Conservation (phyloP, 2,888 invertebrate genomes). For the Ariolimax columbianus region DNA sequence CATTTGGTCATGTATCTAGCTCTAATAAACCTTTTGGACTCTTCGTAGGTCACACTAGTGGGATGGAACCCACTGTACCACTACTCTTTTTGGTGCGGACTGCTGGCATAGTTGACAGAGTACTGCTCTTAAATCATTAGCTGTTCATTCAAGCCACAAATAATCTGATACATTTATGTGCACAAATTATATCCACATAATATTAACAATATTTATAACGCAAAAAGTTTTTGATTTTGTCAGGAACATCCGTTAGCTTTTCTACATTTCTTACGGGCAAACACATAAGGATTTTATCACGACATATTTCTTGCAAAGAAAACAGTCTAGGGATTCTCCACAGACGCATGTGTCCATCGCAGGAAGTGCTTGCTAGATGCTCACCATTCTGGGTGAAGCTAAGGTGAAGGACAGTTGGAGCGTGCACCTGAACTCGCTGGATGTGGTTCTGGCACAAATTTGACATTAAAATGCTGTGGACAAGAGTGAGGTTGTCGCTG, state of each 20-base stretch:
- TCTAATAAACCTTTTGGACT: too few species aligned
- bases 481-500: slow-evolving; percentile 49
- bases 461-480: slow-evolving; percentile 60
- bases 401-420: slow-evolving; percentile 62
- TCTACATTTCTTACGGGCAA: slow-evolving; percentile 58
- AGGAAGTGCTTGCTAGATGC: slow-evolving; percentile 62
- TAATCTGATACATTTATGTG: too few species aligned
- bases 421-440: slow-evolving; percentile 45
- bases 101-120: too few species aligned
- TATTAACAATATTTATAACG: slow-evolving; percentile 50
- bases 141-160: too few species aligned
- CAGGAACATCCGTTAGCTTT: slow-evolving; percentile 61
- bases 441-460: slow-evolving; percentile 53
- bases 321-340: slow-evolving; percentile 63
- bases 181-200: not conserved
- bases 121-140: too few species aligned
- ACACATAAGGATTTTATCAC: slow-evolving; percentile 59
- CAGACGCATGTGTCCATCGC: slow-evolving; percentile 67
- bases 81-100: too few species aligned
- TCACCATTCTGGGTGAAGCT: slow-evolving; percentile 65
- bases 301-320: slow-evolving; percentile 65
- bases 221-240: slow-evolving; percentile 55
- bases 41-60: too few species aligned
- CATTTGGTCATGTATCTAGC: too few species aligned
- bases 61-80: too few species aligned